Base-by-base conservation (phyloP, 2,888 invertebrate species). In the Synanthedon tipuliformis region DNA sequence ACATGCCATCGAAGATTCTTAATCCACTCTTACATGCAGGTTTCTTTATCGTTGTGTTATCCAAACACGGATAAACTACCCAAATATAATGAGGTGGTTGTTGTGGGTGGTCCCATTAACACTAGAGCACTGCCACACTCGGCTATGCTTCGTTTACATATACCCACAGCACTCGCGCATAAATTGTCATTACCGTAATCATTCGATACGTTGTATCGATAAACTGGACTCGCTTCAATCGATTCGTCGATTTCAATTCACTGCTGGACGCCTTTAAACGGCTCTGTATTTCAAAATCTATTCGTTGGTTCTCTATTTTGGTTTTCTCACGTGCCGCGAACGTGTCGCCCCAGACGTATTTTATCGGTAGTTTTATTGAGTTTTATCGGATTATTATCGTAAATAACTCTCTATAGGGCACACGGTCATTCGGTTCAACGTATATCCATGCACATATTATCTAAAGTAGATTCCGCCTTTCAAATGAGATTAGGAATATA, bases 151-250 rank as follows among this genome's bases (percentile, higher is more conserved):
- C 77, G 75, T 81, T 83, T 82, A 82, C 81, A 82, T 83, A 80
- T 81, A 45, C 66, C 79, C 71, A 75, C 71, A 71, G 63, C 61
- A 70, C 71, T 73, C 66, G 61, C 75, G 72, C 78, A 82, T 85
- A 85, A 85, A 85, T 85, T 83, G 81, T 80, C 82, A 81, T 84
- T 81, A 82, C 75, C 65, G 74, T 77, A 82, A 83, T 83, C 79
- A 80, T 75, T 68, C 74, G 81, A 78, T 78, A 71, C 73, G 66
- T 75, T 73, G 68, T 69, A 76, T 74, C 78, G 78, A 78, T 78
- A 75, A 68, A 66, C 67, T 65, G 58, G 72, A 11, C 66, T 73
- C 70, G 63, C 60, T 70, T 70, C 73, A 71, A 76, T 79, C 75
- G 75, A 75, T 75, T 72, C 67, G 59, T 48, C 58, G 61, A 64